Base-by-base conservation (phyloP, 2,888 invertebrate species). In the Zaprionus lineosus region DNA sequence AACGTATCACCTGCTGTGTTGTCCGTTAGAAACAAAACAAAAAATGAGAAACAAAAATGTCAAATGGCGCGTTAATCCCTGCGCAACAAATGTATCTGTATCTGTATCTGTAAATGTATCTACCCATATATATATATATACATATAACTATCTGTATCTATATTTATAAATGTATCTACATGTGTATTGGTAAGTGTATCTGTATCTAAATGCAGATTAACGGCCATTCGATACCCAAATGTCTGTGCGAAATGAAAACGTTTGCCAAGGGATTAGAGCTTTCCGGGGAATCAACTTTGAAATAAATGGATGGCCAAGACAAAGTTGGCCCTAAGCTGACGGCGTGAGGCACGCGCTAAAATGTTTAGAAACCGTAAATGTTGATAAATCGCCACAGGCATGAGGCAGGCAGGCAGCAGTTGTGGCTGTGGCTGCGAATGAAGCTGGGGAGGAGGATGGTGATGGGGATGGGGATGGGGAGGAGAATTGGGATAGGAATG, bases 51-150 rank as follows among this genome's bases (percentile, higher is more conserved):
- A 21, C 3, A 7, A 24, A 24, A 48, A 74, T 78, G 83, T 82
- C 83, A 82, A n/a, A 78, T 76, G 63, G 67, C 52, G 70, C 76
- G 74, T 57, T 74, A 83, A 79, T 79, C 84, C 72, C 74, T 64
- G 48, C 43, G 60, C 56, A 47, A 64, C 63, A 61, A 63, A 64
- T 59, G 46, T 78, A 47, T 53, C 57, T 53, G 19, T 43, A 43
- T 44, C 57, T 39, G 26, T n/a, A n/a, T n/a, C n/a, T n/a, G n/a
- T n/a, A n/a, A n/a, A n/a, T n/a, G n/a, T n/a, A n/a, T n/a, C n/a
- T n/a, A n/a, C n/a, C n/a, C n/a, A n/a, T n/a, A n/a, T n/a, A n/a
- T n/a, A n/a, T n/a, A n/a, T n/a, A n/a, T n/a, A n/a, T n/a, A n/a
- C n/a, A n/a, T n/a, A n/a, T n/a, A n/a, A n/a, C n/a, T n/a, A n/a